A percentile compares a stretch with the other conserved stretches of the same genome.
phyloP scores from a whole-genome alignment of 2,888 invertebrate genomes.

The Sclerodermus sp. region DNA sequence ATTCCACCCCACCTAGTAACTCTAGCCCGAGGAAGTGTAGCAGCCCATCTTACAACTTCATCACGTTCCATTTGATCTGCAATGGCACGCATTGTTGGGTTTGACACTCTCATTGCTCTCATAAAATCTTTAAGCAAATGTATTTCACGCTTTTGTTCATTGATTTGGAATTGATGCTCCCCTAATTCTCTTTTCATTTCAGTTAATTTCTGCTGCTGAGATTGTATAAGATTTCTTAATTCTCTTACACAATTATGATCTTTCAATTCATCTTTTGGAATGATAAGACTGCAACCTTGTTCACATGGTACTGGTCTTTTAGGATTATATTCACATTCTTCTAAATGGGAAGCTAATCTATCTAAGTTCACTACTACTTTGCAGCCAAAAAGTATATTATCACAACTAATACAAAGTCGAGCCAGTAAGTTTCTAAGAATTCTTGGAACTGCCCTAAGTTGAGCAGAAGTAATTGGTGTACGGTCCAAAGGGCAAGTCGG shows the following conservation, averaged over 20 bases:
- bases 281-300: constrained; percentile 89
- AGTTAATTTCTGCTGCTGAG: constrained; percentile 82
- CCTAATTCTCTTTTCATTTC: constrained; percentile 85
- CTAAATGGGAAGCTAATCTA: constrained; percentile 78
- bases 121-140: constrained; percentile 90
- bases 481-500: constrained; percentile 95
- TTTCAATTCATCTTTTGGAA: constrained; percentile 92
- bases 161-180: constrained; percentile 84
- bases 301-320: constrained; percentile 92
- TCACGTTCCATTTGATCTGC: constrained; percentile 94
- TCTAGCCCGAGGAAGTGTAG: constrained; percentile 77
- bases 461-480: constrained; percentile 84
- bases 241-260: constrained; percentile 94
- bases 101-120: constrained; percentile 88
- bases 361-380: constrained; percentile 84
- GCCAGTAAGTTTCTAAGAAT: constrained; percentile 90
- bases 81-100: constrained; percentile 88
- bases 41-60: constrained; percentile 89
- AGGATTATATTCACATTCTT: constrained; percentile 93
- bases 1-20: constrained; percentile 98
- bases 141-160: constrained; percentile 87
- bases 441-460: constrained; percentile 88
- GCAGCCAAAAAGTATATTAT: constrained; percentile 88
- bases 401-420: constrained; percentile 87
- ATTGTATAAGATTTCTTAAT: constrained; percentile 78